phyloP scores from a whole-genome alignment of 2,797 vertebrate species.

The Vespertilio murinus region DNA sequence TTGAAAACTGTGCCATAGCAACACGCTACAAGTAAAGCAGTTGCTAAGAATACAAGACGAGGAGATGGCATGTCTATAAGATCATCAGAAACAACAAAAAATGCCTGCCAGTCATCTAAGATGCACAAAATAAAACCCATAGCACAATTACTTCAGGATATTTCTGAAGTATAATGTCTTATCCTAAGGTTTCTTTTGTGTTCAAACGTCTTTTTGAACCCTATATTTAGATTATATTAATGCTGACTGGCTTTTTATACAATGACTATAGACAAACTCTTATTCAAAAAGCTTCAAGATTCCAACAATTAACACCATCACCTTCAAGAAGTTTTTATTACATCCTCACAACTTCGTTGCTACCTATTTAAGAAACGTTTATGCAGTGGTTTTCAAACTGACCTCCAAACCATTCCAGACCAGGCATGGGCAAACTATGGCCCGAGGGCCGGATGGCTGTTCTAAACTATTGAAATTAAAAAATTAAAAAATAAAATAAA shows the following conservation, averaged over 20 bases:
- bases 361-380: not conserved
- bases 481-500: no score
- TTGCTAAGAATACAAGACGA: not conserved
- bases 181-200: not conserved
- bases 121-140: not conserved
- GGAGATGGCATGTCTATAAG: not conserved
- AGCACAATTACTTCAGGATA: not conserved
- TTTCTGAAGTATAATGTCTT: not conserved
- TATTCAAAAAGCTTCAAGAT: constrained; percentile 11
- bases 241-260: not conserved
- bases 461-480: no score
- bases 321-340: not conserved
- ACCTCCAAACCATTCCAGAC: not conserved
- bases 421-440: no score
- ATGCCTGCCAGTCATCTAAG: not conserved
- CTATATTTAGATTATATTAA: not conserved
- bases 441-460: no score
- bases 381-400: not conserved
- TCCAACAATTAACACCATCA: not conserved
- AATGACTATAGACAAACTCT: not conserved
- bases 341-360: not conserved
- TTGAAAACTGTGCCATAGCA: not conserved
- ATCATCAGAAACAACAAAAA: not conserved
- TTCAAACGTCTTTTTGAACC: not conserved
- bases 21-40: not conserved